Percentiles rank a stretch among this genome's conserved stretches.
phyloP scores from a whole-genome alignment of 1,140 invertebrate species.

The Rhynchophorus ferrugineus region DNA sequence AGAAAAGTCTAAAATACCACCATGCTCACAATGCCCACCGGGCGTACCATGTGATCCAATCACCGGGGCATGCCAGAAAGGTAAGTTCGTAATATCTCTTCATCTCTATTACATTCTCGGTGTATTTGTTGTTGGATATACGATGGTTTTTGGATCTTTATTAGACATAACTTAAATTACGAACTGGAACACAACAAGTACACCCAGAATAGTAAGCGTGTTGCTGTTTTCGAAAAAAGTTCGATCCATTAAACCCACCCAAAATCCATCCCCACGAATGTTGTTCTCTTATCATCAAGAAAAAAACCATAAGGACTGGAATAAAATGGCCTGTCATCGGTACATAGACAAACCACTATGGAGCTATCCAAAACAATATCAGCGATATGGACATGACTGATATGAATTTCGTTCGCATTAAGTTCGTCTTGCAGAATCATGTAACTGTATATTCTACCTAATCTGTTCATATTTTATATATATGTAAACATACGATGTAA shows the following conservation, averaged over 20 bases:
- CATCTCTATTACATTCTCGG: conserved; percentile 7
- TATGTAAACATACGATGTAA: conserved; percentile 29
- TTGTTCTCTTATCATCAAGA: conserved; percentile 13
- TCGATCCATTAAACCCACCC: conserved; percentile 18
- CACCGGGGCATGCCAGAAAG: conserved; percentile 70
- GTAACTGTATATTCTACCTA: conserved; percentile 37
- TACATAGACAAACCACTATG: conserved; percentile 18
- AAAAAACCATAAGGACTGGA: conserved; percentile 29
- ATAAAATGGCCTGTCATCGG: conserved; percentile 18
- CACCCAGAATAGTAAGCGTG: conserved; percentile 23
- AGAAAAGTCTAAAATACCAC: conserved; percentile 35
- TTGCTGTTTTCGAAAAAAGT: conserved; percentile 37
- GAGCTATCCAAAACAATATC: conserved; percentile 11
- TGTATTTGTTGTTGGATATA: conserved; percentile 10
- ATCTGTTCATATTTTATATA: conserved; percentile 15
- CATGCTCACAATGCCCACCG: conserved; percentile 66
- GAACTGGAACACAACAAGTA: conserved; percentile 13
- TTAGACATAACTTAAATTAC: neutral
- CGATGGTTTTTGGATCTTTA: neutral
- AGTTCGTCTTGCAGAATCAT: no score
- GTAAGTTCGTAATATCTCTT: conserved; percentile 45
- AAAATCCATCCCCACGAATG: conserved; percentile 7
- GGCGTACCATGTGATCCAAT: conserved; percentile 65
- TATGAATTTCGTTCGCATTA: conserved; percentile 28
- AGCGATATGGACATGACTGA: conserved; percentile 23